phyloP scores from a whole-genome alignment of 2,888 invertebrate genomes.

The Coelinius sp. region DNA sequence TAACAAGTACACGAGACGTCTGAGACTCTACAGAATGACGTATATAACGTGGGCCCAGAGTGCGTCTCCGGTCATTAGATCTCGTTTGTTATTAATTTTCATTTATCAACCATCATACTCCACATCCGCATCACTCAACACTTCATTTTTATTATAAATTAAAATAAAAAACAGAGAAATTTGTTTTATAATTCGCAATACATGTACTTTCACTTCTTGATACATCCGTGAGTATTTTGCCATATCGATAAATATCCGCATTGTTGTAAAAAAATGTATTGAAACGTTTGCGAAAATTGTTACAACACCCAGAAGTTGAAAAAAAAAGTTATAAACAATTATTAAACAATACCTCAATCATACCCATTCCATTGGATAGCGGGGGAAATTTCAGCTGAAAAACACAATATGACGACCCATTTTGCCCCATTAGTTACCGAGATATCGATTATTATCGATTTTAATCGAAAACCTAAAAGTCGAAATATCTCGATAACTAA shows the following conservation, averaged over 20 bases:
- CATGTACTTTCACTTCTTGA: background rate
- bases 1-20: background rate
- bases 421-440: too few relatives aligned
- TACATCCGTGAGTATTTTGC: background rate
- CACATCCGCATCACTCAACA: background rate
- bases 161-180: background rate
- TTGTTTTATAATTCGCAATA: background rate
- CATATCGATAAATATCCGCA: background rate
- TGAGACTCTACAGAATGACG: background rate
- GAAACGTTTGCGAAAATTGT: background rate
- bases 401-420: too few relatives aligned
- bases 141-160: background rate
- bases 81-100: conserved; percentile 49
- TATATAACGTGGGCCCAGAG: conserved; percentile 15
- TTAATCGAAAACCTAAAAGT: too few relatives aligned
- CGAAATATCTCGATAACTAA: too few relatives aligned
- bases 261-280: background rate
- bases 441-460: too few relatives aligned
- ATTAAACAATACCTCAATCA: too few relatives aligned
- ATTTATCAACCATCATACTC: conserved; percentile 35
- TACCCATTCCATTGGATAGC: too few relatives aligned
- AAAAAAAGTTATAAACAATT: too few relatives aligned
- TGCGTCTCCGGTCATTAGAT: conserved; percentile 48
- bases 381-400: too few relatives aligned
- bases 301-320: background rate